phyloP scores from a whole-genome alignment of 2,797 vertebrate species.

The Malacoraja senta region DNA sequence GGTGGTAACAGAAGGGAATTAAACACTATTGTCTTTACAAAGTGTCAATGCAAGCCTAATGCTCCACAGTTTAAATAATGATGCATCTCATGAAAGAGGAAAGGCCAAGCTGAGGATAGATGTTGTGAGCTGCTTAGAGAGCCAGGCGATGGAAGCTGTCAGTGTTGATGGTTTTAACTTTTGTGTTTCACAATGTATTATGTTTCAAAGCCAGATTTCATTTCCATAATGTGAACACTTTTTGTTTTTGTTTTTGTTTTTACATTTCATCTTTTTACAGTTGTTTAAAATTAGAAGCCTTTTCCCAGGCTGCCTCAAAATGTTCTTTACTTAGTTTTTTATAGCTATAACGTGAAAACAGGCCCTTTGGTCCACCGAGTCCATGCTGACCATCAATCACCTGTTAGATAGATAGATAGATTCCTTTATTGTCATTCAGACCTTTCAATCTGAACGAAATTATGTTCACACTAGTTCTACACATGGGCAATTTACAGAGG shows the following conservation, averaged over 20 bases:
- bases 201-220: not conserved
- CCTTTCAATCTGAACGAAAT: too few species aligned
- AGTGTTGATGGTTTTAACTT: not conserved
- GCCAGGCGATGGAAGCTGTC: not conserved
- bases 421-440: too few species aligned
- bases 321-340: not conserved
- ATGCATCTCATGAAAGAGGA: slow-evolving; percentile 8
- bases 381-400: too few species aligned
- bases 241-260: not conserved
- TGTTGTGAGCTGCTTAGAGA: not conserved
- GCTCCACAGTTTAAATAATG: slow-evolving; percentile 12
- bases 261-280: not conserved
- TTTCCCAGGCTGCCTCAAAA: not conserved
- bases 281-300: not conserved
- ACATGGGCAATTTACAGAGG: too few species aligned
- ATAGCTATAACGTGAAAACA: too few species aligned
- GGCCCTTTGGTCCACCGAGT: too few species aligned
- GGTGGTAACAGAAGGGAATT: not conserved
- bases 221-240: not conserved
- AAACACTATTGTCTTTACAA: not conserved
- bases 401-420: too few species aligned
- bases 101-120: not conserved
- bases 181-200: not conserved
- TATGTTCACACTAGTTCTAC: too few species aligned
- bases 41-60: not conserved